Conservation (phyloP, 2,888 invertebrate species). For the Mamestra brassicae region DNA sequence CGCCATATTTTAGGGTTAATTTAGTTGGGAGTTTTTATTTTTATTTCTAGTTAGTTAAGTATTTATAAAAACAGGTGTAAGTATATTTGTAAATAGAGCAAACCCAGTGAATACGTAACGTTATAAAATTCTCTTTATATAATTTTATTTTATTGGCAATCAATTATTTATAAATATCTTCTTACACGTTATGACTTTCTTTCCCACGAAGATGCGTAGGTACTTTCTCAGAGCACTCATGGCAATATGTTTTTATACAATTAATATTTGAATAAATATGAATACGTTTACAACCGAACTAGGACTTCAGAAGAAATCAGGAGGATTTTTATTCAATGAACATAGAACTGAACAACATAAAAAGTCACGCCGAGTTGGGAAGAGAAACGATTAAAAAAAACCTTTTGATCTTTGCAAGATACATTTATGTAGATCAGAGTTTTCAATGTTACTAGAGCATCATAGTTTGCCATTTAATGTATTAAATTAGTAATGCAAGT, state of each 20-base stretch:
- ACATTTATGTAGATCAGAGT: background rate
- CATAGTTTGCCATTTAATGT: background rate
- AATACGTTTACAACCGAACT: slow-evolving; percentile 3
- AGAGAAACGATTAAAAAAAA: background rate
- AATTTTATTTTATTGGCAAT: too few species aligned
- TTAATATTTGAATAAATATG: background rate
- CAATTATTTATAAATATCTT: background rate
- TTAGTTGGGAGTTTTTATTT: too few species aligned
- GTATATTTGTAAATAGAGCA: too few species aligned
- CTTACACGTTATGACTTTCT: background rate
- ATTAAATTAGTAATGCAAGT: background rate
- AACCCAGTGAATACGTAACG: too few species aligned
- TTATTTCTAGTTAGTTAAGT: too few species aligned
- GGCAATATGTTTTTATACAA: background rate
- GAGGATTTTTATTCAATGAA: background rate
- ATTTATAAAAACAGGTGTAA: too few species aligned
- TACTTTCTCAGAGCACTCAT: background rate
- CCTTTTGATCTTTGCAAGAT: background rate
- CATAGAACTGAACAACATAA: background rate
- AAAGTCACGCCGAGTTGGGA: background rate
- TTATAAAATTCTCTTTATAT: too few species aligned
- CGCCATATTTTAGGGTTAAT: too few species aligned
- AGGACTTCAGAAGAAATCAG: slow-evolving; percentile 3
- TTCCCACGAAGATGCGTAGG: background rate
- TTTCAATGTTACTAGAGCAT: background rate